Evolutionary conservation across 2,113 vertebrate species (phyloP).

Genomic region (Nesoenas mayeri): DNA sequence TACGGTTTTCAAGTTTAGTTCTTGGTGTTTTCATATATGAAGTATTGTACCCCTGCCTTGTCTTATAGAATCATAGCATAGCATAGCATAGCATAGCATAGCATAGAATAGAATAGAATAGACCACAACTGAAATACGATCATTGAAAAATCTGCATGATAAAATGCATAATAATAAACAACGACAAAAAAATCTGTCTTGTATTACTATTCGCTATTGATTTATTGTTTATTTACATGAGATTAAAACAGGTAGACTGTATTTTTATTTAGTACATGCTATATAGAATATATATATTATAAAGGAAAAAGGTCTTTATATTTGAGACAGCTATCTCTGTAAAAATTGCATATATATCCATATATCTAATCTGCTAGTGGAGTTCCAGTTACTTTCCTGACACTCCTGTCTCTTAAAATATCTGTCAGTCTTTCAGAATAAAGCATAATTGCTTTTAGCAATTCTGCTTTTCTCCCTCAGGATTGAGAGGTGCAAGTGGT

Average conservation of each 20-base stretch:
- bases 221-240: neutral
- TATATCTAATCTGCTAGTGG: neutral
- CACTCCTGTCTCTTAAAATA: neutral
- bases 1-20: neutral
- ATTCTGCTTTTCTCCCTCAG: neutral
- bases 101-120: too few species aligned
- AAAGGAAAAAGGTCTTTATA: neutral
- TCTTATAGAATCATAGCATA: neutral
- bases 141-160: neutral
- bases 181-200: neutral
- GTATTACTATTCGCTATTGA: neutral
- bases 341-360: neutral
- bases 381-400: neutral
- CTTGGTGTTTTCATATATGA: neutral
- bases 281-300: neutral
- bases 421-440: neutral
- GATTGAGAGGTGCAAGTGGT: constrained; percentile 3
- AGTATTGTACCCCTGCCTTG: neutral
- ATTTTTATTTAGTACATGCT: neutral
- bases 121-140: neutral
- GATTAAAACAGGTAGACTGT: neutral
- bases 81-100: too few species aligned
- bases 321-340: neutral
- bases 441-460: neutral
- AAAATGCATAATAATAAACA: neutral